Conservation (phyloP, 2,888 invertebrate genomes). For the Druceiella hillmani region DNA sequence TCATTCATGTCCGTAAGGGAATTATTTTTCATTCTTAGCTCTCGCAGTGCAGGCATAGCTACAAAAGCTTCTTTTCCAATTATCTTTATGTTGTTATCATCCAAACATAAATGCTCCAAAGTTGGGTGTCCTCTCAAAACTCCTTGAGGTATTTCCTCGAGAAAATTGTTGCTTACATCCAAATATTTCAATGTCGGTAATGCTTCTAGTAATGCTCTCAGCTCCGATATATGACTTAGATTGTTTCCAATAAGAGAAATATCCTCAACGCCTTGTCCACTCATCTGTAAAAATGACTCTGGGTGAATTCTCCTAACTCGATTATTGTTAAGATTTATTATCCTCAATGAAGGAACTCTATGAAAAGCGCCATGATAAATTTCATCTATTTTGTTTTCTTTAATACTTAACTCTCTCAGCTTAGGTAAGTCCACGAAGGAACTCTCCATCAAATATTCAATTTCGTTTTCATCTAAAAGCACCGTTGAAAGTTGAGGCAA, state of each 20-base stretch:
- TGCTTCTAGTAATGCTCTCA: slow-evolving; percentile 69
- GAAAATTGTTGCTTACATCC: slow-evolving; percentile 71
- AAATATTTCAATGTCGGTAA: slow-evolving; percentile 71
- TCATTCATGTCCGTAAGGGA: slow-evolving; percentile 68
- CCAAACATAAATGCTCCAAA: slow-evolving; percentile 73
- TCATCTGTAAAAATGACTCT: slow-evolving; percentile 72
- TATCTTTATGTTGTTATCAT: slow-evolving; percentile 68
- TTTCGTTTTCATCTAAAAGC: slow-evolving; percentile 65
- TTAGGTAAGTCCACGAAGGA: slow-evolving; percentile 74
- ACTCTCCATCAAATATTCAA: slow-evolving; percentile 67
- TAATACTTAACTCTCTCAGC: slow-evolving; percentile 60
- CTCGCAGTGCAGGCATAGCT: slow-evolving; percentile 78
- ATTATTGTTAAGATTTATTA: slow-evolving; percentile 73
- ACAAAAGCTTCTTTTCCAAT: slow-evolving; percentile 76
- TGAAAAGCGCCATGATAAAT: slow-evolving; percentile 78
- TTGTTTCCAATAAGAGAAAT: slow-evolving; percentile 71
- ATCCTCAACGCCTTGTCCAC: slow-evolving; percentile 71
- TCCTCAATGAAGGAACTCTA: slow-evolving; percentile 65
- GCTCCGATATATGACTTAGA: slow-evolving; percentile 67
- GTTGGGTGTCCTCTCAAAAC: slow-evolving; percentile 74
- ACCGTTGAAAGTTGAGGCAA: slow-evolving; percentile 65
- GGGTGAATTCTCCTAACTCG: slow-evolving; percentile 71
- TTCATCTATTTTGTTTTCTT: slow-evolving; percentile 68
- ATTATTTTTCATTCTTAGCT: slow-evolving; percentile 77
- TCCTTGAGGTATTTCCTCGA: slow-evolving; percentile 73